Evolutionary conservation across 2,888 invertebrate species (phyloP), one percentile per base, ranked within the genome.

Genomic region (Epistrophe grossulariae): DNA sequence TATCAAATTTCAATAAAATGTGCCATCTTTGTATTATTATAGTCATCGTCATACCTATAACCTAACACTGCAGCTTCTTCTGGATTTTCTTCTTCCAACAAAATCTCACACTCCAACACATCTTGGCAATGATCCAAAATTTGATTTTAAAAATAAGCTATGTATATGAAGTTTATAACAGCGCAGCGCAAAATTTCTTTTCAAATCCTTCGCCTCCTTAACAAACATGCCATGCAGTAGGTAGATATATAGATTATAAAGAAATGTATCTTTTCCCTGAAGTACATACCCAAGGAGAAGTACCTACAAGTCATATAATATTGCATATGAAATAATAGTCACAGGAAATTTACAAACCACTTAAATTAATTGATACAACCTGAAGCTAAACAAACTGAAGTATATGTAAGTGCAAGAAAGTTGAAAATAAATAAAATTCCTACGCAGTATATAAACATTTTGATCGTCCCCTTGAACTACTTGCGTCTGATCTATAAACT

Each of bases 331-430:
- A 52, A 55, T 71, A 72, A 62, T 64, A 80, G 72, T 81, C 78
- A 71, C 64, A 80, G 70, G 78, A 87, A 79, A 87, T 79, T 79
- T 74, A 40, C 82, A 64, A 74, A 82, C 87, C 87, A 87, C 79
- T 82, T 87, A 87, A 87, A 82, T 76, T 82, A 87, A 82, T 87
- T 79, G 79, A 82, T 62, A 74, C 79, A 79, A 82, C 74, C 64
- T 59, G 82, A 35, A 35, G 45, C n/a, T 28, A 45, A 55, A 57
- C 31, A 48, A 48, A 60, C 50, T 59, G 40, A 62, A 35, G 19
- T 48, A 31, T 31, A 62, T 24, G 17, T 48, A 40, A 76, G 17
- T 52, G 31, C 50, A 72, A 31, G 28, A 59, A 28, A 73, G 17
- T n/a, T 38, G 15, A 45, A 72, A 55, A 74, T 35, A 73, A 60